phyloP scores from a whole-genome alignment of 2,888 invertebrate species.

The Odontomyia ornata region DNA sequence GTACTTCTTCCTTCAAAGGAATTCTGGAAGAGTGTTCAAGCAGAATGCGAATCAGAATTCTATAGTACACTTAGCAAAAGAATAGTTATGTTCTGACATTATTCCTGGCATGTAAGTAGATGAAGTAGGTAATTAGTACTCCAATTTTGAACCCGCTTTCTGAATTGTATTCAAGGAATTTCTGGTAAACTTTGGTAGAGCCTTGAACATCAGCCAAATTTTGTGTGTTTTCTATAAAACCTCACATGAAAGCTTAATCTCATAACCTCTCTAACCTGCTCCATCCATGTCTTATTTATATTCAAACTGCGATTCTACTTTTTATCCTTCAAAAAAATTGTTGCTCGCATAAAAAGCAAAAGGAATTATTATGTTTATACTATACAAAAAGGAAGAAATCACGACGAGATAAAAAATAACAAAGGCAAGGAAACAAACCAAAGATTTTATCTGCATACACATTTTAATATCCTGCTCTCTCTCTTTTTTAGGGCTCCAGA shows the following conservation, averaged over 20 bases:
- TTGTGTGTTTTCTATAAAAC: no score
- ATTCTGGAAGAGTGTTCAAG: not conserved
- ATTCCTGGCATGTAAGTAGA: no score
- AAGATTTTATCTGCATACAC: conserved; percentile 32
- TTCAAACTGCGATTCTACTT: not conserved
- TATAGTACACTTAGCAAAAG: no score
- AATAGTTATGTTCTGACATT: no score
- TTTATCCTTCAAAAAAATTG: not conserved
- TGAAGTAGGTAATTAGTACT: not conserved
- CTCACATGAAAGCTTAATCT: no score
- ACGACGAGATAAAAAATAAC: not conserved
- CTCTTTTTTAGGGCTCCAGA: not conserved
- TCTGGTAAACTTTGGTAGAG: no score
- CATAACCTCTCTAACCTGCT: no score
- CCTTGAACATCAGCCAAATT: no score
- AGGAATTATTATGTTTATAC: not conserved
- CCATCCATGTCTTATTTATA: no score
- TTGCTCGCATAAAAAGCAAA: not conserved
- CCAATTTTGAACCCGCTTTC: not conserved
- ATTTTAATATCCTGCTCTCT: not conserved
- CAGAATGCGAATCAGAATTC: not conserved
- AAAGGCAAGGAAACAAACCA: not conserved
- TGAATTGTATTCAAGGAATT: no score
- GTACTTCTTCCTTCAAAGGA: not conserved
- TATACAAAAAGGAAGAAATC: conserved; percentile 1